Evolutionary conservation across 2,113 vertebrate genomes (phyloP).

Genomic region (Spea bombifrons): DNA sequence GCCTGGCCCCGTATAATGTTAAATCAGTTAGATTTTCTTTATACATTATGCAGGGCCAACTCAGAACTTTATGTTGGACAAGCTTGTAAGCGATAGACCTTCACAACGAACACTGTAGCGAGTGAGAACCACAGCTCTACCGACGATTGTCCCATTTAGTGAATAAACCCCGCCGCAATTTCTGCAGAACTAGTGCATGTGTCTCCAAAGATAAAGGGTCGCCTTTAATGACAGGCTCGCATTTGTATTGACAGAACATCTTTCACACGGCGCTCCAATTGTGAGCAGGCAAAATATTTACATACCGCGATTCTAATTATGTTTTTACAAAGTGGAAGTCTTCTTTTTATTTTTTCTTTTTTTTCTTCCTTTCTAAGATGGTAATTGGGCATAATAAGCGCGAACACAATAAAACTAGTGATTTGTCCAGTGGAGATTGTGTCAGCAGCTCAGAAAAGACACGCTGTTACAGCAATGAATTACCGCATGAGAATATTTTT

Average conservation of each 20-base stretch:
- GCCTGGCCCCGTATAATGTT: no score
- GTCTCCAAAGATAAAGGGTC: neutral
- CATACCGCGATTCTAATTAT: conserved; percentile 37
- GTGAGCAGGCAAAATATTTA: conserved; percentile 28
- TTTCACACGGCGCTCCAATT: neutral
- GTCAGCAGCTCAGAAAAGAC: conserved; percentile 32
- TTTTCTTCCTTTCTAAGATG: conserved; percentile 27
- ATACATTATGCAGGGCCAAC: no score
- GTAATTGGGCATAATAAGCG: conserved; percentile 38
- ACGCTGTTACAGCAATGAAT: conserved; percentile 23
- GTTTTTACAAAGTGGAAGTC: conserved; percentile 15
- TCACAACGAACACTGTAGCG: no score
- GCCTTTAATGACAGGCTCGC: conserved; percentile 6
- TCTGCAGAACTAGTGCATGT: neutral
- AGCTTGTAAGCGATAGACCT: no score
- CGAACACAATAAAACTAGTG: conserved; percentile 33
- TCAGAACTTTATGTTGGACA: no score
- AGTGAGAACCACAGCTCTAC: no score
- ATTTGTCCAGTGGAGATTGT: conserved; percentile 45
- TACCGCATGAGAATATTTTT: conserved; percentile 28
- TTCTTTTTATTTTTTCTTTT: conserved; percentile 23
- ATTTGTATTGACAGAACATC: conserved; percentile 12
- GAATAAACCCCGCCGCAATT: neutral
- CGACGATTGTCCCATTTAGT: no score
- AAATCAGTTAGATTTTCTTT: no score